These are phyloP conservation scores for Brachypterus glaber DNA, from an alignment of 2,888 invertebrate genomes.

Conservation along the genomic window DNA sequence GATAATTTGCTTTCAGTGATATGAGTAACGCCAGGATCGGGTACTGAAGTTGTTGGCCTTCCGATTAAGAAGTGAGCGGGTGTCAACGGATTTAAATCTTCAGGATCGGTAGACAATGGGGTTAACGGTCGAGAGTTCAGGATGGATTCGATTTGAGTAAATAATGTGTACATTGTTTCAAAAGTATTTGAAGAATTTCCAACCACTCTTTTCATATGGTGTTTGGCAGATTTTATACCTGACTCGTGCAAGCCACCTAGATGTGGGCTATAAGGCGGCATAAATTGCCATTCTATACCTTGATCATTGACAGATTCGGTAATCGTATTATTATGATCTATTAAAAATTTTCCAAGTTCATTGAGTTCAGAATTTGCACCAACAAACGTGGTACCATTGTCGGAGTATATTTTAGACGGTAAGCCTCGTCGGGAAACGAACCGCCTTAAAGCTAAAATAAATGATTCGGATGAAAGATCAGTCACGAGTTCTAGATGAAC, in stretches of 20 bases:
- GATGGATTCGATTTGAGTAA: conserved; percentile 17
- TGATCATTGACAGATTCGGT: conserved; percentile 3
- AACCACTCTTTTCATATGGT: conserved; percentile 12
- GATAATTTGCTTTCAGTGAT: conserved; percentile 6
- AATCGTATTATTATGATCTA: neutral
- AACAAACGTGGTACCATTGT: conserved; percentile 6
- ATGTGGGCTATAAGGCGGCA: conserved; percentile 15
- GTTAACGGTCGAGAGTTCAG: conserved; percentile 17
- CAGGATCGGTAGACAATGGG: conserved; percentile 17
- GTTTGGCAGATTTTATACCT: conserved; percentile 15
- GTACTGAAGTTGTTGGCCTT: conserved; percentile 13
- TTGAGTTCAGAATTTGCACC: conserved; percentile 5
- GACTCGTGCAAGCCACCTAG: conserved; percentile 14
- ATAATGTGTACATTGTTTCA: conserved; percentile 15
- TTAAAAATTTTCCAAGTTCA: conserved; percentile 6
- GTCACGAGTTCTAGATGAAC: no score
- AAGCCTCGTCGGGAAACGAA: conserved; percentile 6
- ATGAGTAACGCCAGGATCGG: conserved; percentile 14
- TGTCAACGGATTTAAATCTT: conserved; percentile 13
- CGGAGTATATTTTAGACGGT: conserved; percentile 7
- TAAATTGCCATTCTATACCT: conserved; percentile 14
- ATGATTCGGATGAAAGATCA: no score
- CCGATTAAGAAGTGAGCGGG: conserved; percentile 17
- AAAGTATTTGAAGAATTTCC: conserved; percentile 13
- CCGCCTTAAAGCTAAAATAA: no score